Conservation (phyloP, 2,797 vertebrate species). For the Oreochromis mossambicus region DNA sequence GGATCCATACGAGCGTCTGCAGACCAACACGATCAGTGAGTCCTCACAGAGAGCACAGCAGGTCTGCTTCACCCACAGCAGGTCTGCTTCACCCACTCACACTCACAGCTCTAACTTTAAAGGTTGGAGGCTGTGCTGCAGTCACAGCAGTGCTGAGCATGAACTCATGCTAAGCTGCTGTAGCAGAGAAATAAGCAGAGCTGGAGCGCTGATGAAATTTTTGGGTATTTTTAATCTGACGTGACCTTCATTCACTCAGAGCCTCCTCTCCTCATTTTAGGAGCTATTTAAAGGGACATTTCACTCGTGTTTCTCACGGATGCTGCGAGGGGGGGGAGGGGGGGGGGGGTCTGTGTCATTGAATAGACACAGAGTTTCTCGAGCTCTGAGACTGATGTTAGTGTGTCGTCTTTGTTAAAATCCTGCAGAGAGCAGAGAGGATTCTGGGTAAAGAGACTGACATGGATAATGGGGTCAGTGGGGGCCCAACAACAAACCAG, state of each 20-base stretch:
- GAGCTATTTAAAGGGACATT: not conserved
- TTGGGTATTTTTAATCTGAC: not conserved
- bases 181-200: not conserved
- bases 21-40: not conserved
- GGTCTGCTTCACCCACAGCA: too few species aligned
- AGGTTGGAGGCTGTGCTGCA: not conserved
- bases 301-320: not conserved
- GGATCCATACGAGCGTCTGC: too few species aligned
- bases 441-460: not conserved
- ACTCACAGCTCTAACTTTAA: not conserved
- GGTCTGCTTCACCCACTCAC: accelerated
- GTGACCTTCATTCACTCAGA: not conserved
- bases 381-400: not conserved
- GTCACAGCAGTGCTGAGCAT: not conserved
- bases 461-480: not conserved
- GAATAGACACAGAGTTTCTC: not conserved
- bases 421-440: not conserved
- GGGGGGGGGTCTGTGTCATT: accelerated
- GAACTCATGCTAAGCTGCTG: accelerated
- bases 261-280: not conserved
- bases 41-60: not conserved
- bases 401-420: not conserved
- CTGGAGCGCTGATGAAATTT: not conserved
- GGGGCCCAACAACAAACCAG: not conserved
- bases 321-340: not conserved